These are phyloP conservation scores for Tipula vernalis DNA, from an alignment of 2,888 invertebrate genomes.

Conservation along the genomic window DNA sequence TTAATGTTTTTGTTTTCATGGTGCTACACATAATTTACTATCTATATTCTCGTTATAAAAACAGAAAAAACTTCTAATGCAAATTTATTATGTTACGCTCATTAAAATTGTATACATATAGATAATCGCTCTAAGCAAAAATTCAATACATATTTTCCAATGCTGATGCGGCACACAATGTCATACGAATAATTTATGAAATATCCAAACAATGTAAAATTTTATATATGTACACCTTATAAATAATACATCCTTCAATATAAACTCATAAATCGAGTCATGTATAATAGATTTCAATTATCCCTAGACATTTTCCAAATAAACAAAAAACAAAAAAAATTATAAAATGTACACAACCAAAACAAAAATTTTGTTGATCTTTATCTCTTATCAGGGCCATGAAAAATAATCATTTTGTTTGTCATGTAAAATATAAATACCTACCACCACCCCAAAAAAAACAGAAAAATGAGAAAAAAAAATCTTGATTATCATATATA, in stretches of 20 bases:
- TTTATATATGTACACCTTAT: background rate
- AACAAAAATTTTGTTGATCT: background rate
- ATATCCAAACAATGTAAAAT: background rate
- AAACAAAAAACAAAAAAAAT: background rate
- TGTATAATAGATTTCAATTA: conserved; percentile 4
- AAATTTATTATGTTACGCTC: background rate
- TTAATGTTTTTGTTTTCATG: background rate
- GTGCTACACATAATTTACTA: background rate
- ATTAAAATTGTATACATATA: background rate
- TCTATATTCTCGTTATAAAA: background rate
- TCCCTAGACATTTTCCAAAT: background rate
- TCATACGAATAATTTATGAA: background rate
- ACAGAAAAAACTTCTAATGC: background rate
- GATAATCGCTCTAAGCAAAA: background rate
- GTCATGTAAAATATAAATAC: background rate
- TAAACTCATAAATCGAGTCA: background rate
- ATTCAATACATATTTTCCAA: background rate
- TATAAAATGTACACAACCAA: too few relatives aligned
- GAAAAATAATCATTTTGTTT: background rate
- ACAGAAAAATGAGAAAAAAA: background rate
- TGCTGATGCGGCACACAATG: background rate
- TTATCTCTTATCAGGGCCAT: background rate
- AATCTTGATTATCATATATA: background rate
- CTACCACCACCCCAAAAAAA: background rate
- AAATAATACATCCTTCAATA: background rate